A percentile compares a stretch with the other conserved stretches of the same genome.
Conservation (phyloP, 2,797 vertebrate genomes). For the Forpus xanthops region DNA sequence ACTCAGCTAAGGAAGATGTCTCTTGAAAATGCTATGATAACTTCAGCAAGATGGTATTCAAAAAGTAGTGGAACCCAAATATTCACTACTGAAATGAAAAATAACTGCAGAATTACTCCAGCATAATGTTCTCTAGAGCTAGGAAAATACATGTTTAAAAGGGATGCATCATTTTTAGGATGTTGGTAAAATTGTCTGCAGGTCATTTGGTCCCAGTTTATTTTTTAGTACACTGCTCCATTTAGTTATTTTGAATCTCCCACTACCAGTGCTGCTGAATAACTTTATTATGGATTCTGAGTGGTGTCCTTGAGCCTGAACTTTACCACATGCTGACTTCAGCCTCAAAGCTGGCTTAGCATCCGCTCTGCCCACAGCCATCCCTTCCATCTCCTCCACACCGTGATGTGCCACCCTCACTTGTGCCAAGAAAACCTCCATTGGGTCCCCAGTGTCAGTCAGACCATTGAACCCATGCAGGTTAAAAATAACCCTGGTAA, state of each 20-base stretch:
- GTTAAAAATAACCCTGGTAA: constrained; percentile 53
- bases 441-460: background rate
- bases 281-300: constrained; percentile 40
- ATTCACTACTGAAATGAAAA: background rate
- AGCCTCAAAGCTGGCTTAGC: constrained; percentile 11
- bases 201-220: background rate
- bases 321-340: constrained; percentile 7
- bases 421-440: background rate
- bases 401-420: background rate
- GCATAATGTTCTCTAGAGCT: background rate
- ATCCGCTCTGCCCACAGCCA: constrained; percentile 14
- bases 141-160: background rate
- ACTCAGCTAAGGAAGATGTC: background rate
- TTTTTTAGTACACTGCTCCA: constrained; percentile 22
- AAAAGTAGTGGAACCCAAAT: background rate
- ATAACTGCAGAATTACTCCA: background rate
- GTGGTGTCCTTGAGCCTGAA: constrained; percentile 3
- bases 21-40: background rate
- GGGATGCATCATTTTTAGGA: background rate
- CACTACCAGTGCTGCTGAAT: background rate
- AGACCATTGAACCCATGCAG: background rate
- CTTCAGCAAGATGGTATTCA: background rate
- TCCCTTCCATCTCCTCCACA: background rate
- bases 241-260: constrained; percentile 22
- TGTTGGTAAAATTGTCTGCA: background rate